Base-by-base conservation (phyloP, 2,888 invertebrate species). In the Meandrusa payeni region DNA sequence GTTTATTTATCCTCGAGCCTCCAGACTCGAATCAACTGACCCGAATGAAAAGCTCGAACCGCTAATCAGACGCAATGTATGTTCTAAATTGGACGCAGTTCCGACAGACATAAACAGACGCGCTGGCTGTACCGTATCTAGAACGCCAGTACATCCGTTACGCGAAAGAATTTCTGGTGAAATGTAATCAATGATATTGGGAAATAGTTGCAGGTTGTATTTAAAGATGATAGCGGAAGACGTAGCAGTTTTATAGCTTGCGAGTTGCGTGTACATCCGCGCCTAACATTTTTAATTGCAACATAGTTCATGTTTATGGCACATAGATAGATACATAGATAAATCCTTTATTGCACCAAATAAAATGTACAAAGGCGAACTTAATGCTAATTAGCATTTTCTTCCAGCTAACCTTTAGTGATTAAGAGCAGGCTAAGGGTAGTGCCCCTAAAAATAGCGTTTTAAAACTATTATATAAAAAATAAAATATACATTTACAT, bases 81-180 rank as follows among this genome's bases (percentile, higher is more conserved):
- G 71, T 72, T 76, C 72, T 73, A 69, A 70, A 68, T 71, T 69
- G 54, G 62, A 64, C 64, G 56, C 12, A 34, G 39, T 45, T 40
- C 44, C 39, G 33, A 39, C 44, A 29, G 60, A 57, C 64, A 64
- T 77, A 78, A 77, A 79, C 76, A 78, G 31, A 31, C 19, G 22
- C 12, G 7, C 9, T 24, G 58, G n/a, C n/a, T n/a, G n/a, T 15
- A 2, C 59, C 50, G 58, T 54, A 62, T 52, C 54, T 55, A 52
- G 63, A 62, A 51, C 60, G 51, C 51, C 51, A 54, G 53, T 51
- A 64, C 71, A 62, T 64, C 65, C 71, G 71, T 57, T 70, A 69
- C 71, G 59, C 59, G 54, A 50, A 47, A 47, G 42, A 41, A 41
- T 26, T 41, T 39, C 40, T 46, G 40, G 39, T 45, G 33, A 34